These are phyloP conservation scores for Hirundo rustica DNA, from an alignment of 2,797 vertebrate genomes.

Conservation along the genomic window DNA sequence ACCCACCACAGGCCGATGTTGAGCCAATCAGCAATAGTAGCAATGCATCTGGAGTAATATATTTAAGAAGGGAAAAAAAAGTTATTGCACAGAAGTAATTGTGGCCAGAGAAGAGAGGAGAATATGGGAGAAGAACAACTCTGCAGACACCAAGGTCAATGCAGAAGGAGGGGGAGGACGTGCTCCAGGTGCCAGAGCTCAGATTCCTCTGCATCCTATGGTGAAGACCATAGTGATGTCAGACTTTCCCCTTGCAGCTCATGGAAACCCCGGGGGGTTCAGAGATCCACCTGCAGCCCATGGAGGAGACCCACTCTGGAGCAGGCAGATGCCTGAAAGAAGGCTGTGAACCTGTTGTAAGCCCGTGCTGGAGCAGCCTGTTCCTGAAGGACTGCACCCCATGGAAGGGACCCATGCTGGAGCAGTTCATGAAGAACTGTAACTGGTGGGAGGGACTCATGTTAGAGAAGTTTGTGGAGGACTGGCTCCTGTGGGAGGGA, in stretches of 20 bases:
- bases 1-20: not conserved
- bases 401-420: not conserved
- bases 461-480: not conserved
- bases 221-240: not conserved
- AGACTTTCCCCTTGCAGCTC: not conserved
- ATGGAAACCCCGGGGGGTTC: not conserved
- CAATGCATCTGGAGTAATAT: not conserved
- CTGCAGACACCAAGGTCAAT: not conserved
- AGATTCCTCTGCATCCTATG: not conserved
- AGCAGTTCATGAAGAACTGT: not conserved
- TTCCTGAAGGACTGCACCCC: not conserved
- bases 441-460: not conserved
- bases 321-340: not conserved
- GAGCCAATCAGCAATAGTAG: not conserved
- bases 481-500: not conserved
- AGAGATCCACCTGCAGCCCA: not conserved
- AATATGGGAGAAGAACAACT: not conserved
- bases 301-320: not conserved
- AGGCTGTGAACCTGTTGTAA: not conserved
- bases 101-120: not conserved
- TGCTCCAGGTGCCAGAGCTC: not conserved
- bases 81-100: not conserved
- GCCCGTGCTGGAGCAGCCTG: not conserved
- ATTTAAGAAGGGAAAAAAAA: not conserved
- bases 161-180: not conserved